A percentile compares a stretch with the other conserved stretches of the same genome.
These are phyloP conservation scores for Cacoxenus indagator DNA, from an alignment of 2,888 invertebrate species.

Conservation along the genomic window DNA sequence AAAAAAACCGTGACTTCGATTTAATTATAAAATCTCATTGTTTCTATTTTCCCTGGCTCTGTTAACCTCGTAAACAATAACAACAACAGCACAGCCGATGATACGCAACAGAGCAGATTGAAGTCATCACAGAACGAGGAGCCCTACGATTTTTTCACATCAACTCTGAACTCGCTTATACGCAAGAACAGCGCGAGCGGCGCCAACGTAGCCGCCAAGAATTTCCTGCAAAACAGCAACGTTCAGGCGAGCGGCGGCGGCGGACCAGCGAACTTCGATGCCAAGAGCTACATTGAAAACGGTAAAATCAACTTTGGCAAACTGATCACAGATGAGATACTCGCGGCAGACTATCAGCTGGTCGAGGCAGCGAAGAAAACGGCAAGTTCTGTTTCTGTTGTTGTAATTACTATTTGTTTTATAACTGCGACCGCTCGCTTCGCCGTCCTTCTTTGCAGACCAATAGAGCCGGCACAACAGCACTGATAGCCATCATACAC, in stretches of 20 bases:
- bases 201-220: conserved; percentile 52
- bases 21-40: no score
- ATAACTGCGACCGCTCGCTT: no score
- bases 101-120: conserved; percentile 75
- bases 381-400: conserved; percentile 47
- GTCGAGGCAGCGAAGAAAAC: conserved; percentile 87
- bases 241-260: conserved; percentile 45
- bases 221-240: conserved; percentile 61
- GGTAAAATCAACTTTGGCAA: conserved; percentile 85
- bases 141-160: conserved; percentile 66
- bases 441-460: no score
- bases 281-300: conserved; percentile 79
- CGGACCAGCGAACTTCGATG: conserved; percentile 64
- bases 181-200: conserved; percentile 42
- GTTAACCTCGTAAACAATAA: background rate
- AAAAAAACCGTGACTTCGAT: no score
- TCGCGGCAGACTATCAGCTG: conserved; percentile 85
- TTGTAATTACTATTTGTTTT: background rate
- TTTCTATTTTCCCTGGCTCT: no score
- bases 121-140: conserved; percentile 65
- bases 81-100: background rate
- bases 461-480: conserved; percentile 90
- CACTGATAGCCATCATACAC: conserved; percentile 89
- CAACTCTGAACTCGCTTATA: conserved; percentile 67
- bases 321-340: conserved; percentile 87